Conservation (phyloP, 2,888 invertebrate species). For the Epistrophe eligans region DNA sequence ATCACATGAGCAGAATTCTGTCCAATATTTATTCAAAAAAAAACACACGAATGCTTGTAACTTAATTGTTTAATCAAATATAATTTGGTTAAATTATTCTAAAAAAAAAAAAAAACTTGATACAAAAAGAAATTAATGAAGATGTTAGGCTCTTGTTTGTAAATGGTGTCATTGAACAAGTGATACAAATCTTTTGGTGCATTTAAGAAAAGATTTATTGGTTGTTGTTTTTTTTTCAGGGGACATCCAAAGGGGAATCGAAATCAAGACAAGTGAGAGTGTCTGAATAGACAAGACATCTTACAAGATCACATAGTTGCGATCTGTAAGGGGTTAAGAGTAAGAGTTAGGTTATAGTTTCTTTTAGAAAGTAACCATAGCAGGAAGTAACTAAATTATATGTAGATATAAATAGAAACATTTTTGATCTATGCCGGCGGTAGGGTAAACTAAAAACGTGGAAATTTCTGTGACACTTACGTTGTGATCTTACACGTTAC, state of each 20-base stretch:
- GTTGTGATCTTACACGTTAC: too few species aligned
- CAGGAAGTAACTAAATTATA: not conserved
- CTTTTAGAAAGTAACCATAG: not conserved
- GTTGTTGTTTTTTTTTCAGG: not conserved
- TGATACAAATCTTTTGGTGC: not conserved
- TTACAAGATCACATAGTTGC: not conserved
- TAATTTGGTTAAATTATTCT: not conserved
- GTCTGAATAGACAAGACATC: not conserved
- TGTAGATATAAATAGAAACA: too few species aligned
- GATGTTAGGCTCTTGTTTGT: not conserved
- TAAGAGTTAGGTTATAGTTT: not conserved
- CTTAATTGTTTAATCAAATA: not conserved
- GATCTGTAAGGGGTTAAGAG: not conserved
- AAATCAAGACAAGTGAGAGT: not conserved
- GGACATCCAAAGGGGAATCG: not conserved
- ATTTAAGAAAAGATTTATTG: constrained; percentile 1
- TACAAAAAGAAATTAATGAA: not conserved
- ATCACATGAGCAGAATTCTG: not conserved
- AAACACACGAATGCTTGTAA: not conserved
- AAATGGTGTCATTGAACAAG: constrained; percentile 8
- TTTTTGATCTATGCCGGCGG: too few species aligned
- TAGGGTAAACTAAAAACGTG: too few species aligned
- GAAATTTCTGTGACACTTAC: too few species aligned
- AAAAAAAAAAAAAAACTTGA: too few species aligned
- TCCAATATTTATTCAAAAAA: not conserved